These are phyloP conservation scores for Gracilinanus agilis DNA, from an alignment of 2,113 vertebrate species.

Conservation along the genomic window DNA sequence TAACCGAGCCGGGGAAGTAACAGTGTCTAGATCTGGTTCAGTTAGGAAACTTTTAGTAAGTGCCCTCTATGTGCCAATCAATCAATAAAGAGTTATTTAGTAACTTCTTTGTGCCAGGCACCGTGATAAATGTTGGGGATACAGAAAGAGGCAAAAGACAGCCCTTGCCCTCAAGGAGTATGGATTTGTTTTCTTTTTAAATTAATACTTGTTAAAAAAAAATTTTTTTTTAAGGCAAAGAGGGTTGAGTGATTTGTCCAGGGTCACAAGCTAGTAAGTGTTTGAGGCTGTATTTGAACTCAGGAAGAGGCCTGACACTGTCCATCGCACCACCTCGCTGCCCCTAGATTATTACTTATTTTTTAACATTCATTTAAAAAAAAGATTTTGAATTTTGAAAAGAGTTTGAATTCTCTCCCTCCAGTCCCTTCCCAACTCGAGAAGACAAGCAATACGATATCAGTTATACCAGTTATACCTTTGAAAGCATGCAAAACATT, in stretches of 20 bases:
- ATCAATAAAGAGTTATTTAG: background rate
- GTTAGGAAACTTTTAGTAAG: background rate
- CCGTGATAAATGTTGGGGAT: background rate
- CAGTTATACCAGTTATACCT: background rate
- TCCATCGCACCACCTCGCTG: no score
- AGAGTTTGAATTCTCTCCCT: background rate
- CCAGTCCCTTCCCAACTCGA: background rate
- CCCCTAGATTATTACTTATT: no score
- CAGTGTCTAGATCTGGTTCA: background rate
- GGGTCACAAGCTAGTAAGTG: no score
- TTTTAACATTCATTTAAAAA: background rate
- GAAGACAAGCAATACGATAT: background rate
- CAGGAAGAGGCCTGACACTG: no score
- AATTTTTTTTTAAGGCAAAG: no score
- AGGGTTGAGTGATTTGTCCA: no score
- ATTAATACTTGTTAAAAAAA: background rate
- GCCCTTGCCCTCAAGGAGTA: background rate
- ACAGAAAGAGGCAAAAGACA: background rate
- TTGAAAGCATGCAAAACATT: background rate
- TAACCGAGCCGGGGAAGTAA: no score
- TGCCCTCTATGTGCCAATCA: background rate
- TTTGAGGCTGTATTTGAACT: no score
- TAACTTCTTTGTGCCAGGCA: background rate
- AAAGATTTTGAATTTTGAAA: background rate
- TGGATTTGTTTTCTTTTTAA: background rate